Conservation (phyloP, 53 echinoderm and acorn worm species). For the Arbacia lixula region DNA sequence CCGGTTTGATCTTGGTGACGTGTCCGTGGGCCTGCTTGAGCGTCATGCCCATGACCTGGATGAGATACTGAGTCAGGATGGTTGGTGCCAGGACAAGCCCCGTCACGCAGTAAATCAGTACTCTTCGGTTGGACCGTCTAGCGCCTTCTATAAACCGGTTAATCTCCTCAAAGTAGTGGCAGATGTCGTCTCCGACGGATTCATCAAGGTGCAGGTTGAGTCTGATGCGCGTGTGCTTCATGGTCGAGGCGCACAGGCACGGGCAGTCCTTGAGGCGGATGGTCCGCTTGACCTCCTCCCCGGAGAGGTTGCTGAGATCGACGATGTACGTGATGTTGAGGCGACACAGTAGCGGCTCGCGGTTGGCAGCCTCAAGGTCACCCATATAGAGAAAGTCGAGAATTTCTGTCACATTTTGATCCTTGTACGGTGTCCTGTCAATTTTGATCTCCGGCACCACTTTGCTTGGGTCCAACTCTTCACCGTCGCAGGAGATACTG, state of each 20-base stretch:
- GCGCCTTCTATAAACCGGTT: slow-evolving; percentile 90
- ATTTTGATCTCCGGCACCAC: slow-evolving; percentile 90
- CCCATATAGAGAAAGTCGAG: slow-evolving; percentile 88
- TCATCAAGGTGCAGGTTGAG: slow-evolving; percentile 78
- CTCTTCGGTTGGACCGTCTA: slow-evolving; percentile 68
- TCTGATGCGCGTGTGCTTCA: slow-evolving; percentile 86
- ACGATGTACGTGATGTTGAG: slow-evolving; percentile 81
- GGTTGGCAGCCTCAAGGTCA: slow-evolving; percentile 82
- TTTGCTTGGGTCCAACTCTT: slow-evolving; percentile 87
- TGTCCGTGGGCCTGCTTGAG: slow-evolving; percentile 74
- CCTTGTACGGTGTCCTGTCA: slow-evolving; percentile 80
- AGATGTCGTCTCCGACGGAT: slow-evolving; percentile 69
- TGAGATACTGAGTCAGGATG: slow-evolving; percentile 83
- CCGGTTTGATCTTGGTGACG: slow-evolving; percentile 72
- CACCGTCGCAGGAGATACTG: slow-evolving; percentile 80
- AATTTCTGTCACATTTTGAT: slow-evolving; percentile 82
- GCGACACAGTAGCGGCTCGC: slow-evolving; percentile 88
- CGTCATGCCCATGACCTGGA: slow-evolving; percentile 77
- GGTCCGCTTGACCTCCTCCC: slow-evolving; percentile 72
- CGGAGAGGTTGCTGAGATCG: slow-evolving; percentile 85
- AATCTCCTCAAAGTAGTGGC: slow-evolving; percentile 88
- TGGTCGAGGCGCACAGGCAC: slow-evolving; percentile 85
- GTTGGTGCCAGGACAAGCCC: slow-evolving; percentile 77
- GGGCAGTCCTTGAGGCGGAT: slow-evolving; percentile 92
- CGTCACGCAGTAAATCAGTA: slow-evolving; percentile 81